These are phyloP conservation scores for Labeo rohita DNA, from an alignment of 2,113 vertebrate species.

Conservation along the genomic window DNA sequence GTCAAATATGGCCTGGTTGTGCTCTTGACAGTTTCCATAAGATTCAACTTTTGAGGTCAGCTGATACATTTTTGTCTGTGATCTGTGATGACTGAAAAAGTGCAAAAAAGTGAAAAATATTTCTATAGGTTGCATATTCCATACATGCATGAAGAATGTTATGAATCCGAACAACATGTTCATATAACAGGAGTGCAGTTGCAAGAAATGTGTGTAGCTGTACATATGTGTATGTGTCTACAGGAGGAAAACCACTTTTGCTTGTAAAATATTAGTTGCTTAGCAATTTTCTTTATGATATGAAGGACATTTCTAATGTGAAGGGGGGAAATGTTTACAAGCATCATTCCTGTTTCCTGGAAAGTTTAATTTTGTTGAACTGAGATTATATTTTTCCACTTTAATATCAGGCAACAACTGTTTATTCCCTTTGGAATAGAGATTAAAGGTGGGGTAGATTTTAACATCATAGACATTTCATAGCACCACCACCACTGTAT, in stretches of 20 bases:
- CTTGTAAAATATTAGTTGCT: not conserved
- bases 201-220: slow-evolving; percentile 12
- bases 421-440: slow-evolving; percentile 9
- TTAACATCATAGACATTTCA: slow-evolving; percentile 10
- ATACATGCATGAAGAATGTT: not conserved
- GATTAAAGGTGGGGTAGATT: slow-evolving; percentile 1
- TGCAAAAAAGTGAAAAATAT: not conserved
- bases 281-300: not conserved
- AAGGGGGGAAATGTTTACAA: slow-evolving; percentile 17
- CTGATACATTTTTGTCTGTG: not conserved
- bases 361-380: not conserved
- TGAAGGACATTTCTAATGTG: slow-evolving; percentile 18
- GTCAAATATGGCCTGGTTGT: not conserved
- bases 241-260: not conserved
- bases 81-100: not conserved
- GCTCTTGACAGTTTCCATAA: not conserved
- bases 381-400: slow-evolving; percentile 7
- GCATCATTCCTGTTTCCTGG: not conserved
- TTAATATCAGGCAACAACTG: slow-evolving; percentile 1
- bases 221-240: slow-evolving; percentile 28
- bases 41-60: not conserved
- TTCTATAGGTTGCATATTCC: not conserved
- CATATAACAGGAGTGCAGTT: slow-evolving; percentile 16
- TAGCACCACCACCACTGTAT: slow-evolving; percentile 10
- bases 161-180: not conserved